Evolutionary conservation across 1,140 invertebrate species (phyloP).

Genomic region (Macrobrachium rosenbergii): DNA sequence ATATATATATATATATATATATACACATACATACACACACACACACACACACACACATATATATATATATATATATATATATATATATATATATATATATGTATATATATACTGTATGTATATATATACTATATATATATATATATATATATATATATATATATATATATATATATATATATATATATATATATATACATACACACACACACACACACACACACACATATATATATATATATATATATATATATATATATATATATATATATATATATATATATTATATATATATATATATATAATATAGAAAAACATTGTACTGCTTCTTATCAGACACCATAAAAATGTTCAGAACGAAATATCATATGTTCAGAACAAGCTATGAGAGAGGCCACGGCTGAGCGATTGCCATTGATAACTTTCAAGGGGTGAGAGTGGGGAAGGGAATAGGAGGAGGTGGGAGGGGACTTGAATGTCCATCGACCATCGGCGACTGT

Average conservation of each 20-base stretch:
- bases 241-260: slow-evolving; percentile 15
- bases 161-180: neutral
- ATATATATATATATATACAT: neutral
- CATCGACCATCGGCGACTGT: no score
- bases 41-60: neutral
- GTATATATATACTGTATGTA: neutral
- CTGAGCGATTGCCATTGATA: no score
- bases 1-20: neutral
- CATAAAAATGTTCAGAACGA: no score
- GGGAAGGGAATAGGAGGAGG: no score
- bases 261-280: slow-evolving; percentile 13
- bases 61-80: neutral
- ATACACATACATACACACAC: neutral
- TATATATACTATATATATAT: no score
- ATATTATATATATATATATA: slow-evolving; percentile 15
- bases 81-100: neutral
- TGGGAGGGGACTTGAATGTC: no score
- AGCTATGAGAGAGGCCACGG: no score
- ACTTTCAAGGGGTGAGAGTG: no score
- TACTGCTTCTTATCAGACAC: no score
- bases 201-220: neutral
- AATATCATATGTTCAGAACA: no score
- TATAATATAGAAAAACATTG: neutral
- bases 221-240: neutral
- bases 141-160: neutral